These are phyloP conservation scores for Myotis myotis DNA, from an alignment of 2,797 vertebrate genomes.

Conservation along the genomic window DNA sequence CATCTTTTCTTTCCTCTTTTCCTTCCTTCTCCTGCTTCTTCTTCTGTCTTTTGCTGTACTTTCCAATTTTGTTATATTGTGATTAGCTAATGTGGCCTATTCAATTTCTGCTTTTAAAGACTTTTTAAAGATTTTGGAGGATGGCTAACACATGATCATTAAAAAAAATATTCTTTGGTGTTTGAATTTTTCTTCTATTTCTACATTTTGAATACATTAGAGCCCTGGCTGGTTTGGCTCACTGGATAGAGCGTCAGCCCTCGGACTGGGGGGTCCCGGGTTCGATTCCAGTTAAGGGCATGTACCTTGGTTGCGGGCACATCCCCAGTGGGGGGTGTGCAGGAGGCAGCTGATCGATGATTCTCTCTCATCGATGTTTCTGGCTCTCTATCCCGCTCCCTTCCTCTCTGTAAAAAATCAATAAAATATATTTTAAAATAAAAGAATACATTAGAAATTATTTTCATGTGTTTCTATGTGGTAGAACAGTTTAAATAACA, in stretches of 20 bases:
- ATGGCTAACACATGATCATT: background rate
- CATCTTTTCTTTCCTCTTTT: background rate
- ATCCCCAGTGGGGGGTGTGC: too few species aligned
- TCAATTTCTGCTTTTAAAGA: background rate
- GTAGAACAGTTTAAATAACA: background rate
- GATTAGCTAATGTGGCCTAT: background rate
- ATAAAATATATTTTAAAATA: too few species aligned
- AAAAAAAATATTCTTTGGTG: background rate
- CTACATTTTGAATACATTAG: background rate
- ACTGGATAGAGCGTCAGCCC: too few species aligned
- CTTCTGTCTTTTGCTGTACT: background rate
- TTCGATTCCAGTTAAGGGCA: too few species aligned
- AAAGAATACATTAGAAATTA: background rate
- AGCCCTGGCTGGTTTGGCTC: too few species aligned
- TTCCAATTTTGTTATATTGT: background rate
- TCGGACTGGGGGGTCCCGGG: too few species aligned
- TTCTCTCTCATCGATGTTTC: too few species aligned
- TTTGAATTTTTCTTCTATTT: constrained; percentile 43
- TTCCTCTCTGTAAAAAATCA: too few species aligned
- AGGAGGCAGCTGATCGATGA: too few species aligned
- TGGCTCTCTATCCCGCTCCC: too few species aligned
- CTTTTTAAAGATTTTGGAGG: background rate
- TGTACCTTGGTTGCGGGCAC: too few species aligned
- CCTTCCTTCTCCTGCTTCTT: background rate
- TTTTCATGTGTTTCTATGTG: background rate